phyloP scores from a whole-genome alignment of 2,113 vertebrate species.

The Oreochromis spilurus region DNA sequence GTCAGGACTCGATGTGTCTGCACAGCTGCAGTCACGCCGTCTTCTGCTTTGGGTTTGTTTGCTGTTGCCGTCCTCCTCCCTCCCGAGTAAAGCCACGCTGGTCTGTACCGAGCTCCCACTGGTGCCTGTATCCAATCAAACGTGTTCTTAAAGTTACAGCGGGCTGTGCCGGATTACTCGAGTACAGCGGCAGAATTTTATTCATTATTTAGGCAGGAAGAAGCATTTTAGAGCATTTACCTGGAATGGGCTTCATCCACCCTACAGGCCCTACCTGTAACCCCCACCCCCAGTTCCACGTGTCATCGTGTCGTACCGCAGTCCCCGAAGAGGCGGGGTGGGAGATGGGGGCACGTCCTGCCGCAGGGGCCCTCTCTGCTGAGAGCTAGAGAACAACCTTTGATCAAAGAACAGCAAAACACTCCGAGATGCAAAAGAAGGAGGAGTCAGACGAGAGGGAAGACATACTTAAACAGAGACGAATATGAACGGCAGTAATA shows the following conservation, averaged over 20 bases:
- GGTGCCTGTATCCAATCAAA: constrained; percentile 58
- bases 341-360: constrained; percentile 95
- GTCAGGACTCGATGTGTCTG: constrained; percentile 50
- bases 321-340: constrained; percentile 77
- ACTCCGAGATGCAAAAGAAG: background rate
- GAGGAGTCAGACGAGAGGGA: background rate
- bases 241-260: background rate
- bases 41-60: constrained; percentile 80
- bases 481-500: background rate
- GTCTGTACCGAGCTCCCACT: constrained; percentile 67
- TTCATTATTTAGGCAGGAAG: background rate
- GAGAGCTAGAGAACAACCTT: constrained; percentile 37
- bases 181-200: background rate
- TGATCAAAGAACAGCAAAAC: background rate
- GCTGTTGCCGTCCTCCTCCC: constrained; percentile 57
- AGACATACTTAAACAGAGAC: background rate
- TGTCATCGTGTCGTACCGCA: constrained; percentile 78
- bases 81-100: constrained; percentile 63
- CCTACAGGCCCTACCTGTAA: constrained; percentile 70
- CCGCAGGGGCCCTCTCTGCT: constrained; percentile 87
- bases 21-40: constrained; percentile 87
- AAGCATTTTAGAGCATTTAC: background rate
- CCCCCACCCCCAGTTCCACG: constrained; percentile 56
- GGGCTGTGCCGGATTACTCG: accelerated
- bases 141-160: background rate